Evolutionary conservation across 2,797 vertebrate genomes (phyloP), one percentile per base, ranked within the genome.

Genomic region (Siniperca obscura): DNA sequence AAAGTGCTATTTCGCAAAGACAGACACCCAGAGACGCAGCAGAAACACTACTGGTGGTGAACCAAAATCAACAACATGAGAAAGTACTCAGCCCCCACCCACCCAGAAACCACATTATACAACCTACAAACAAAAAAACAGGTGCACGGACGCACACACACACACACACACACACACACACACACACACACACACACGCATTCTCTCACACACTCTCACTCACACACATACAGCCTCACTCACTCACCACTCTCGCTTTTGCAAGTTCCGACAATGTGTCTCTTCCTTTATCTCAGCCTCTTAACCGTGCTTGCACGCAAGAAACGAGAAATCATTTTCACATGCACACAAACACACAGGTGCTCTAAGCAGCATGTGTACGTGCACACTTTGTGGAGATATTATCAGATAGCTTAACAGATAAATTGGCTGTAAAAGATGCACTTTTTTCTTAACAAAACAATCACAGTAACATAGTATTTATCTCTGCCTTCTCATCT

Each of bases 1-100:
- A 96, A 96, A 95, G 94, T 95, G 95, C 94, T 96, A 95, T 95
- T 94, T 95, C 69, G 93, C 95, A 93, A 95, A 94, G 94, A 96
- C 95, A 91, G 93, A 96, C 94, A 94, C 93, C 94, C 94, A 95
- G 91, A 94, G 93, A 96, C 90, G 89, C 93, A 94, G 94, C 93
- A 93, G 92, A 94, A 94, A 96, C 94, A 95, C 93, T 90, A 95
- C 85, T 89, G 89, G 91, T 93, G 93, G 82, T 92, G 90, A 94
- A 94, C 72, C 84, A 81, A 96, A 95, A 94, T 91, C 78, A 94
- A 93, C 88, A 84, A 92, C 86, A 90, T 95, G 90, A 91, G 91
- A 93, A 93, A 91, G 83, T 90, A 90, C 80, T 83, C 86, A 68
- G 50, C 59, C 82, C 30, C 75, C 30, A 53, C 53, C 76, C 25